Evolutionary conservation across 2,113 vertebrate genomes (phyloP).

Genomic region (Rhizomys pruinosus): DNA sequence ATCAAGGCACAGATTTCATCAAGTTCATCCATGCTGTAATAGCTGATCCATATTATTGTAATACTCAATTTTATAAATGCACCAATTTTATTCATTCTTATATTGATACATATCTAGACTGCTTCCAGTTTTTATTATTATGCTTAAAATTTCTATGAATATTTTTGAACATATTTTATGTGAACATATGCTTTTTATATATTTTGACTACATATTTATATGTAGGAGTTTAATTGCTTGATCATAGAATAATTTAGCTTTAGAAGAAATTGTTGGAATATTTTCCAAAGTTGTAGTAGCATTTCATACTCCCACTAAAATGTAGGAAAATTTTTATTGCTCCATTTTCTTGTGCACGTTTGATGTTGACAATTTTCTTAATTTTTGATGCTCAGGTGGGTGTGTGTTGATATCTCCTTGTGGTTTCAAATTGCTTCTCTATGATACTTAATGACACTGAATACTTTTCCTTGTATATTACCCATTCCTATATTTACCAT

Average conservation of each 20-base stretch:
- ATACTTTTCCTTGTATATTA: not conserved
- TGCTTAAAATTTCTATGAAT: constrained; percentile 28
- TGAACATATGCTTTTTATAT: constrained; percentile 14
- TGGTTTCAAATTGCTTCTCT: constrained; percentile 45
- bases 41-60: not conserved
- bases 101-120: not conserved
- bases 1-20: too few species aligned
- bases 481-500: not conserved
- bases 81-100: not conserved
- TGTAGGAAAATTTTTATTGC: not conserved
- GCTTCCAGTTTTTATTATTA: not conserved
- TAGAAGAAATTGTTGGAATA: not conserved
- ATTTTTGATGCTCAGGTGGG: not conserved
- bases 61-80: not conserved
- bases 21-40: too few species aligned
- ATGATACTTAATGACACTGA: not conserved
- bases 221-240: not conserved
- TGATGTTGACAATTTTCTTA: constrained; percentile 42
- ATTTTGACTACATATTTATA: constrained; percentile 35
- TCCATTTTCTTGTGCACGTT: constrained; percentile 2
- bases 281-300: constrained; percentile 40
- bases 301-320: constrained; percentile 1
- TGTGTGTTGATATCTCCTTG: not conserved
- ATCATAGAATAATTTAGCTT: not conserved
- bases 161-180: not conserved